A percentile compares a stretch with the other conserved stretches of the same genome.
Evolutionary conservation across 2,797 vertebrate genomes (phyloP).

Genomic region (Myotis myotis): DNA sequence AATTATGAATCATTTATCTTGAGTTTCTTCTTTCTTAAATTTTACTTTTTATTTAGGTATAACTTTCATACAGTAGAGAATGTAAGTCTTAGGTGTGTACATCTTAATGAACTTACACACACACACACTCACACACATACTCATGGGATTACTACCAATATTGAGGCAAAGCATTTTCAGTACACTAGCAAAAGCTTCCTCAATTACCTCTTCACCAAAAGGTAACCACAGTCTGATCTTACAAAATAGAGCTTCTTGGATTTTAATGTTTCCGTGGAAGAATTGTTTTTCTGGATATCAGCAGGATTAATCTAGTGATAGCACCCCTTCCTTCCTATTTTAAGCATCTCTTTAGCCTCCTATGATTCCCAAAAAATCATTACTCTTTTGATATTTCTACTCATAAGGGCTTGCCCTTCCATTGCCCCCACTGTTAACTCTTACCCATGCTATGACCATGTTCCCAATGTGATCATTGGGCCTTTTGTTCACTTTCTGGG

Average conservation of each 20-base stretch:
- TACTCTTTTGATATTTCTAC: not conserved
- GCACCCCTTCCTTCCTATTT: not conserved
- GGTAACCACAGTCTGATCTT: not conserved
- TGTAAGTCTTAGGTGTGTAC: not conserved
- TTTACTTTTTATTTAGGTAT: not conserved
- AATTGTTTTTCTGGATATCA: not conserved
- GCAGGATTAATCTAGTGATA: not conserved
- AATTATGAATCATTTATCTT: not conserved
- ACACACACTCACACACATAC: not conserved
- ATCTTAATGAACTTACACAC: not conserved
- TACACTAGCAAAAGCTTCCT: not conserved
- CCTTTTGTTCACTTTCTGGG: not conserved
- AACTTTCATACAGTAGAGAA: not conserved
- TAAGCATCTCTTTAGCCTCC: not conserved
- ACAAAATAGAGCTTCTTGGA: not conserved
- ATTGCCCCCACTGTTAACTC: rapidly evolving
- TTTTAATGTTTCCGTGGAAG: not conserved
- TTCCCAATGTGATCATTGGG: not conserved
- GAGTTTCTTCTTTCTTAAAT: not conserved
- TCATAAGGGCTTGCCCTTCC: not conserved
- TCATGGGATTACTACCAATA: not conserved
- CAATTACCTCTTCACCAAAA: not conserved
- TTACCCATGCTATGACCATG: not conserved
- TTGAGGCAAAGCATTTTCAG: not conserved
- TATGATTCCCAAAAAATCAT: not conserved